phyloP scores from a whole-genome alignment of 2,888 invertebrate species.

The Perithous albicinctus region DNA sequence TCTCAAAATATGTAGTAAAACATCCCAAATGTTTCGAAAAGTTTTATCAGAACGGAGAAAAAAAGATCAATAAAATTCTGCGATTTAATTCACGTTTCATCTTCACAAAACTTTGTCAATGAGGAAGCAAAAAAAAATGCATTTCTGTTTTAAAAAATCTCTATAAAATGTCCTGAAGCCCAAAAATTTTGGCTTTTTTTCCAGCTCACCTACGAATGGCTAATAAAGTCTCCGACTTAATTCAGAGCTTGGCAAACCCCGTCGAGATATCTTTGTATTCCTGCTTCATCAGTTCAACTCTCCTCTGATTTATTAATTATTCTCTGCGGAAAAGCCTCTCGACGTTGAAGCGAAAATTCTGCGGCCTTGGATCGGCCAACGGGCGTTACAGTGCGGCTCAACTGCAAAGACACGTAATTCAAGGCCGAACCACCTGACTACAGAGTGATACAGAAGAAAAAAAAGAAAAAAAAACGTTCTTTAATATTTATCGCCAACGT shows the following conservation, averaged over 20 bases:
- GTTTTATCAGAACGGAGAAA: too few relatives aligned
- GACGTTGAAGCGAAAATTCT: slow-evolving; percentile 40
- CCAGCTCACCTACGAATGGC: neutral
- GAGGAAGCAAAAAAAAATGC: too few relatives aligned
- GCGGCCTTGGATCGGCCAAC: slow-evolving; percentile 42
- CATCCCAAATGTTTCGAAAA: too few relatives aligned
- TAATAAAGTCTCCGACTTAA: neutral
- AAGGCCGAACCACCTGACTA: slow-evolving; percentile 1
- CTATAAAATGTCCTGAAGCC: too few relatives aligned
- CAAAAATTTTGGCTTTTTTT: neutral
- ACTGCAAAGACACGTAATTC: slow-evolving; percentile 27
- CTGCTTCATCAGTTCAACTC: neutral
- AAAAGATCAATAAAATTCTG: too few relatives aligned
- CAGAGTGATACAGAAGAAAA: slow-evolving; percentile 32
- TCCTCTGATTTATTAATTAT: slow-evolving; percentile 25
- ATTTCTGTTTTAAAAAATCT: too few relatives aligned
- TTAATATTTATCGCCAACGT: too few relatives aligned
- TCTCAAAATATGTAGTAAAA: too few relatives aligned
- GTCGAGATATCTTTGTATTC: neutral
- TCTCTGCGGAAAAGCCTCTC: slow-evolving; percentile 26
- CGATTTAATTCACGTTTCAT: too few relatives aligned
- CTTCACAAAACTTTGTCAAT: too few relatives aligned
- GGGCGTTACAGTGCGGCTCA: slow-evolving; percentile 3
- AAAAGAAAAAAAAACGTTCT: too few relatives aligned
- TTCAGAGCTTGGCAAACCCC: neutral